Conservation (phyloP, 2,113 vertebrate species). For the Trogon melanurus region DNA sequence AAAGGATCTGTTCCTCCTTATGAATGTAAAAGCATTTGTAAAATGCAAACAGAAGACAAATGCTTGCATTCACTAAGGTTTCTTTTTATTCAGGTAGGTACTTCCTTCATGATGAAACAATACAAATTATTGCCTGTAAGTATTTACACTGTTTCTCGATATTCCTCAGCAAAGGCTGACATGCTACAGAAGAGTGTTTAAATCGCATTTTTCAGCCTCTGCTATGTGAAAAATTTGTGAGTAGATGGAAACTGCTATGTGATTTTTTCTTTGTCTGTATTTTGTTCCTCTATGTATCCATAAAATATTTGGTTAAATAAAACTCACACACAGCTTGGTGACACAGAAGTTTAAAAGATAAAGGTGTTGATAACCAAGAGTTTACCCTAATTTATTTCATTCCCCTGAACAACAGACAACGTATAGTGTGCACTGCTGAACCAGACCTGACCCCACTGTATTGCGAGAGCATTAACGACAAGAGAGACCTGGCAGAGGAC, state of each 20-base stretch:
- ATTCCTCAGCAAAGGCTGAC: slow-evolving; percentile 30
- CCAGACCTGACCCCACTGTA: neutral
- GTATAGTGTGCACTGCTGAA: neutral
- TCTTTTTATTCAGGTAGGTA: neutral
- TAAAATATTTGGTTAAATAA: neutral
- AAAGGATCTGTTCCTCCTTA: slow-evolving; percentile 25
- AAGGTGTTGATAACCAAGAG: neutral
- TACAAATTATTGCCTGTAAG: neutral
- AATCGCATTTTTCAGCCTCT: slow-evolving; percentile 5
- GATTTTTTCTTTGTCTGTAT: neutral
- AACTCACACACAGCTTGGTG: neutral
- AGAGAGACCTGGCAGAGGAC: slow-evolving; percentile 38
- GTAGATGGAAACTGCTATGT: neutral
- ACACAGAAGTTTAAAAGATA: neutral
- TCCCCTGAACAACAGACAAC: neutral
- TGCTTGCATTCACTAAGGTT: slow-evolving; percentile 21
- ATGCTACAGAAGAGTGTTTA: neutral
- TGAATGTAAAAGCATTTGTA: neutral
- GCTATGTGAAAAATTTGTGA: neutral
- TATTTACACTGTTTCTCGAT: neutral
- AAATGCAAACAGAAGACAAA: slow-evolving; percentile 25
- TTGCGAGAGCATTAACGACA: neutral
- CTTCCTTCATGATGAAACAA: neutral
- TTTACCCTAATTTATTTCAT: neutral
- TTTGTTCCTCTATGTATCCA: neutral